Evolutionary conservation across 2,113 vertebrate genomes (phyloP), one percentile per base, ranked within the genome.

Genomic region (Cololabis saira): DNA sequence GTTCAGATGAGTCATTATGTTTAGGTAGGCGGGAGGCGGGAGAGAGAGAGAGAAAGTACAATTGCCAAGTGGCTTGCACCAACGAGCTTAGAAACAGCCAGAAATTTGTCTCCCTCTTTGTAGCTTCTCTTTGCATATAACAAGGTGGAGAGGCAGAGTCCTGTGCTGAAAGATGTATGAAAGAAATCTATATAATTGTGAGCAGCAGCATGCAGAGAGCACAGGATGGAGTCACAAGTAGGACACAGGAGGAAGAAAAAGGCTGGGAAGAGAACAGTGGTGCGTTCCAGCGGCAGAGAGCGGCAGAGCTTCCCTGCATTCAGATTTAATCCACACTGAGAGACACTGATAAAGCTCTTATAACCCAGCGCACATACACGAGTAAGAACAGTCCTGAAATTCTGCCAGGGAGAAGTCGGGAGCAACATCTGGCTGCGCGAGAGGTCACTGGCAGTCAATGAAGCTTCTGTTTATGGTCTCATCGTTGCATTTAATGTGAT

Each of bases 1-100:
- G 19, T 64, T 80, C 47, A 73, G 54, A 76, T 79, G 74, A 87
- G 68, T 87, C 78, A 84, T 67, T 85, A 65, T 61, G 57, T 77
- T 67, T 73, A 50, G 56, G 52, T 51, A 58, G 70, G 74, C 40
- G 70, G 55, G 63, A 74, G 63, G 64, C 53, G 65, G n/a, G n/a
- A 80, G 42, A 80, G 30, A 43, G 67, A 74, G 30, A 80, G 27
- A 24, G 67, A 37, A 76, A 70, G 54, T 47, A 61, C 60, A 79
- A 65, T 24, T 62, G 70, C 76, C 76, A 71, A 76, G 75, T 62
- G 78, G 80, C 69, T 73, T 5, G 24, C 49, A 43, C 48, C 78
- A 78, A 84, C 61, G 75, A 37, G 33, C 10, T 76, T 24, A 18
- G 44, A 61, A 52, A 71, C 62, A 85, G 66, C 60, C 52, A 74